phyloP scores from a whole-genome alignment of 2,888 invertebrate genomes.

The Sinhomidia bicolor region DNA sequence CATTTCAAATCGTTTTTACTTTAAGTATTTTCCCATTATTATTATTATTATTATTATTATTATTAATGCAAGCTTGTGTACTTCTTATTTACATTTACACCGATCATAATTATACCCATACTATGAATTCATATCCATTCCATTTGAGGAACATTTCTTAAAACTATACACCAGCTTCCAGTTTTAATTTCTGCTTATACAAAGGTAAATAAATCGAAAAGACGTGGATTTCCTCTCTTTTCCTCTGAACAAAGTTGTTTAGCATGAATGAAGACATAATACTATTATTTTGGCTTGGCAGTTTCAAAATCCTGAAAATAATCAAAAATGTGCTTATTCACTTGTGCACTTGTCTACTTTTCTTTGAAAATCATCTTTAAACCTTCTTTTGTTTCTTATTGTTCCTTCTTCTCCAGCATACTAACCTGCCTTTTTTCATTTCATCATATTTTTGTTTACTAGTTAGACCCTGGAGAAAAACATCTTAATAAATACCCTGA shows the following conservation, averaged over 20 bases:
- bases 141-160: background rate
- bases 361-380: slow-evolving; percentile 20
- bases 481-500: background rate
- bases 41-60: slow-evolving; percentile 32
- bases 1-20: slow-evolving; percentile 16
- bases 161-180: background rate
- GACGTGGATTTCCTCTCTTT: background rate
- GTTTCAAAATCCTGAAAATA: no score
- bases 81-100: slow-evolving; percentile 6
- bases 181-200: background rate
- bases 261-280: background rate
- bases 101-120: background rate
- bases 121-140: background rate
- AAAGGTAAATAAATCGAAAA: background rate
- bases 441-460: background rate
- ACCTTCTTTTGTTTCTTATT: background rate
- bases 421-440: background rate
- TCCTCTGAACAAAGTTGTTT: background rate
- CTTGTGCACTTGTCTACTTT: no score
- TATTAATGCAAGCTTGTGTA: no score
- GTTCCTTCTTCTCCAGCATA: background rate
- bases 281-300: no score
- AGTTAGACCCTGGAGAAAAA: no score
- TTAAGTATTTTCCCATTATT: slow-evolving; percentile 10
- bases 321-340: no score